Evolutionary conservation across 2,888 invertebrate genomes (phyloP).

Genomic region (Dasypogon diadema): DNA sequence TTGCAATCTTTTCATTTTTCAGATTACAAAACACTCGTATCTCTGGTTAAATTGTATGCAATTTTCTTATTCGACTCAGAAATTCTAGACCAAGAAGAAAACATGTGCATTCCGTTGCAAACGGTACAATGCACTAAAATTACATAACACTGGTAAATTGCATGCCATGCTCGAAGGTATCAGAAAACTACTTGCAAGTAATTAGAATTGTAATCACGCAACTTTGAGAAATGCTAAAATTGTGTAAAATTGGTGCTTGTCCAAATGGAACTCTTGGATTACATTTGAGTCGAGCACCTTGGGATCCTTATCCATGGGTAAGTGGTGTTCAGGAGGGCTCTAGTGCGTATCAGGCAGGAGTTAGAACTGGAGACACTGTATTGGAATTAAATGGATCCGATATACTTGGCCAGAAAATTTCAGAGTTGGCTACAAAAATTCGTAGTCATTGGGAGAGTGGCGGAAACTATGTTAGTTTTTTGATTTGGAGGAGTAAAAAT

Average conservation of each 20-base stretch:
- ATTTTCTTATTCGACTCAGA: not conserved
- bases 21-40: not conserved
- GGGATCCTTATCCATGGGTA: constrained; percentile 87
- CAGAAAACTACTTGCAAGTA: not conserved
- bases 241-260: constrained; percentile 64
- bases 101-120: constrained; percentile 8
- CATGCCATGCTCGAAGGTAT: constrained; percentile 14
- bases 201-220: constrained; percentile 27
- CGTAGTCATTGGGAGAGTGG: constrained; percentile 65
- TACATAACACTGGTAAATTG: constrained; percentile 17
- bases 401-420: constrained; percentile 65
- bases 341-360: constrained; percentile 74
- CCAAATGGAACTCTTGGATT: constrained; percentile 76
- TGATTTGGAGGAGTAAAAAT: constrained; percentile 66
- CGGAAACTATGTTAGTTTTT: constrained; percentile 62
- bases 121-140: constrained; percentile 31
- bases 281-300: constrained; percentile 79
- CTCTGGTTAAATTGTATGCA: not conserved
- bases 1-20: not conserved
- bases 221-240: constrained; percentile 63
- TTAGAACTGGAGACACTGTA: constrained; percentile 78
- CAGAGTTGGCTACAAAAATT: constrained; percentile 64
- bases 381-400: constrained; percentile 71
- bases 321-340: constrained; percentile 74
- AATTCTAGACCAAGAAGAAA: constrained; percentile 4